These are phyloP conservation scores for Acinonyx jubatus DNA, from an alignment of 2,113 vertebrate genomes.

Conservation along the genomic window DNA sequence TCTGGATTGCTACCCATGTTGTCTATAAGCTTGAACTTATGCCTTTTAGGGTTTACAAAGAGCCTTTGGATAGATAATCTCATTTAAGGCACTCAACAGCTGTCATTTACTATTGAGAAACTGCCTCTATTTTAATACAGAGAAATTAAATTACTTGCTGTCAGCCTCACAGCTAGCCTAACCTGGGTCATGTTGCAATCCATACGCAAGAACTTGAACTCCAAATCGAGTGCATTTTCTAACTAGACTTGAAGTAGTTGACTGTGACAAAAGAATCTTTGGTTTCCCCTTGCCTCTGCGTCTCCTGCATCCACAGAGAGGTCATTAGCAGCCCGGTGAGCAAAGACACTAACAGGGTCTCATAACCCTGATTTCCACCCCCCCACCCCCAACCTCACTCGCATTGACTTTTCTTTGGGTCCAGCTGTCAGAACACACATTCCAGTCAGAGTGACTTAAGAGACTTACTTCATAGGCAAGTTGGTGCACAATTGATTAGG, in stretches of 20 bases:
- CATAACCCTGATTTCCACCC: not conserved
- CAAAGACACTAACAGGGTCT: not conserved
- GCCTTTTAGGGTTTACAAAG: not conserved
- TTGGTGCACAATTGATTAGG: slow-evolving; percentile 26
- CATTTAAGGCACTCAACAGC: not conserved
- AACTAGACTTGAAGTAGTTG: not conserved
- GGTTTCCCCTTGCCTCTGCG: not conserved
- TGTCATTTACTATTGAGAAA: not conserved
- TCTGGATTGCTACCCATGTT: not conserved
- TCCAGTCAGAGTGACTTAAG: slow-evolving; percentile 17
- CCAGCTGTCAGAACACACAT: not conserved
- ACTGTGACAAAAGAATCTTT: not conserved
- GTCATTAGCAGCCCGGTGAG: not conserved
- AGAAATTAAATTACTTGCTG: not conserved
- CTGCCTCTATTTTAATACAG: not conserved
- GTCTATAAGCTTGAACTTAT: not conserved
- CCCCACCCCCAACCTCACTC: not conserved
- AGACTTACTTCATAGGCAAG: slow-evolving; percentile 26
- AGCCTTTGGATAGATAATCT: not conserved
- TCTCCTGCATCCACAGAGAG: not conserved
- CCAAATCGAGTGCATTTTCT: not conserved
- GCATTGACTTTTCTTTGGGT: not conserved
- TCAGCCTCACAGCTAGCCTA: not conserved
- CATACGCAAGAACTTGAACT: not conserved
- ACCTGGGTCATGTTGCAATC: not conserved